Conservation (phyloP, 2,113 vertebrate genomes). For the Coptodon bakossiorum region DNA sequence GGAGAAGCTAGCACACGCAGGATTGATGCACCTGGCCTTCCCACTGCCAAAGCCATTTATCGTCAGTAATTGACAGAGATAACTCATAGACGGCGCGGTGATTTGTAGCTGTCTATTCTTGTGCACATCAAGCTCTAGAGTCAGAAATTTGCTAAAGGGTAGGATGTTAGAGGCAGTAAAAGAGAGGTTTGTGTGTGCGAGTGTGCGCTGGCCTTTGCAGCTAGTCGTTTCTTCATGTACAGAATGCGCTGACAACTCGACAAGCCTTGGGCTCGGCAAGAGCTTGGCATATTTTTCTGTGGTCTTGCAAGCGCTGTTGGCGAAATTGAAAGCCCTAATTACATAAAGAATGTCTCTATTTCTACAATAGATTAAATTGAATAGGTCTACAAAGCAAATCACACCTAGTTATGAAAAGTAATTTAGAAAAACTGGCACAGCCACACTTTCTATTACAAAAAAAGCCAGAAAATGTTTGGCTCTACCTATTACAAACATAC, state of each 20-base stretch:
- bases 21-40: constrained; percentile 65
- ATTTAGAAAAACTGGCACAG: background rate
- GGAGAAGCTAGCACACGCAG: constrained; percentile 13
- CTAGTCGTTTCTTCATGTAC: background rate
- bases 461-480: background rate
- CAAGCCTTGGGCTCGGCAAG: background rate
- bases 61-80: constrained; percentile 64
- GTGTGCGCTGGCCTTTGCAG: background rate
- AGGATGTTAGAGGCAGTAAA: background rate
- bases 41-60: constrained; percentile 48
- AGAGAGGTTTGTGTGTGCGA: background rate
- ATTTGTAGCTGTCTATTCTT: constrained; percentile 52
- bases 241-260: background rate
- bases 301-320: background rate
- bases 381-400: background rate
- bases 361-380: background rate
- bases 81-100: constrained; percentile 35
- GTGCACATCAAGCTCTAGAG: background rate
- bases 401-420: background rate
- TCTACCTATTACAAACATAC: background rate
- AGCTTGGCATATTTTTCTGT: background rate
- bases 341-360: background rate
- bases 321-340: background rate
- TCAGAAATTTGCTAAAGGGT: constrained; percentile 23
- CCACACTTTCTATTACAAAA: background rate